Conservation (phyloP, 92 coral and sea anemone genomes). For the Hydrozoanthus gracilis region DNA sequence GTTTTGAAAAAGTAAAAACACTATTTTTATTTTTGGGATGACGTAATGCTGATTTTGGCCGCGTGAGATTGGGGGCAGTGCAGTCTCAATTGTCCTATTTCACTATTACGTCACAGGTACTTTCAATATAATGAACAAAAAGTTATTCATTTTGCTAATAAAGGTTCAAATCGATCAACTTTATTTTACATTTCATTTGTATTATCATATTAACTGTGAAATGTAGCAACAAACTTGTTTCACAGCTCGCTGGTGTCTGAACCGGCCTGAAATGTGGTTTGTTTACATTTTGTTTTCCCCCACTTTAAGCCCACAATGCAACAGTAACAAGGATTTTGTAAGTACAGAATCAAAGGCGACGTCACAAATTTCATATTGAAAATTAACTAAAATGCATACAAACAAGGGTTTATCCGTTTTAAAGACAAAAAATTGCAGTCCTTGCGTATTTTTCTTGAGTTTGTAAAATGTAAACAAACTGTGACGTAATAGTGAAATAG, state of each 20-base stretch:
- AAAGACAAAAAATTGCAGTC: slow-evolving; percentile 1
- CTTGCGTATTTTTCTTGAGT: not conserved
- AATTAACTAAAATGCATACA: not conserved
- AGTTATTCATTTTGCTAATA: not conserved
- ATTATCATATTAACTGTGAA: slow-evolving; percentile 18
- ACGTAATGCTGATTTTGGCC: no score
- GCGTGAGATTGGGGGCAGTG: no score
- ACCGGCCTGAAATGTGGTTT: slow-evolving; percentile 18
- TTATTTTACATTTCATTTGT: not conserved
- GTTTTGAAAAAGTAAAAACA: no score
- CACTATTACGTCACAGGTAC: slow-evolving; percentile 5
- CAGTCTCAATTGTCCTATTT: slow-evolving; percentile 4
- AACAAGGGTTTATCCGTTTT: slow-evolving; percentile 1
- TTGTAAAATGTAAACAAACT: not conserved
- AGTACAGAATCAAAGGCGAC: not conserved
- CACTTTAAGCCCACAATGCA: slow-evolving; percentile 29
- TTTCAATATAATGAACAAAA: slow-evolving; percentile 14
- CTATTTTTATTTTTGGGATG: no score
- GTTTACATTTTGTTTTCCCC: slow-evolving; percentile 21
- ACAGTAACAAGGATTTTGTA: slow-evolving; percentile 11
- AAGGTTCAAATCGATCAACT: slow-evolving; percentile 12
- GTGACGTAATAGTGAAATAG: no score
- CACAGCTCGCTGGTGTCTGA: slow-evolving; percentile 29
- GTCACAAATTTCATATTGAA: not conserved
- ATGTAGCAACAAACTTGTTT: slow-evolving; percentile 12